These are phyloP conservation scores for Salpingus planirostris DNA, from an alignment of 2,888 invertebrate genomes.

Conservation along the genomic window DNA sequence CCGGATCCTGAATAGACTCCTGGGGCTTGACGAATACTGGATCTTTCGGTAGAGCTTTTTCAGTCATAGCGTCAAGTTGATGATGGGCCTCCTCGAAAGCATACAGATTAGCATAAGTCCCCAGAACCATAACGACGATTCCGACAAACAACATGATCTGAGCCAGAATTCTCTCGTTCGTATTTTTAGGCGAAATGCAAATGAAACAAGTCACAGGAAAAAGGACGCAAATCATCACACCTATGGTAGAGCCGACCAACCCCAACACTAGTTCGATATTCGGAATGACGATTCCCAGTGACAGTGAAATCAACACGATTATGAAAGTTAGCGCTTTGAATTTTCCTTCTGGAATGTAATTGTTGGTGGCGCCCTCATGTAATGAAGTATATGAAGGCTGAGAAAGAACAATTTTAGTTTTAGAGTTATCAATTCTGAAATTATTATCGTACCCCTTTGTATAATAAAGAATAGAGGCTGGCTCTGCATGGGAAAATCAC, in stretches of 20 bases:
- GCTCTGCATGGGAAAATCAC: constrained; percentile 95
- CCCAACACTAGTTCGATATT: constrained; percentile 92
- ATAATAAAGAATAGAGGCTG: constrained; percentile 85
- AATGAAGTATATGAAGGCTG: constrained; percentile 23
- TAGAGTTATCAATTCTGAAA: not conserved
- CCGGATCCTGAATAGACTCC: not conserved
- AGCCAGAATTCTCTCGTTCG: constrained; percentile 73
- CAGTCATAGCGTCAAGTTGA: constrained; percentile 24
- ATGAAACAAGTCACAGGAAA: constrained; percentile 89
- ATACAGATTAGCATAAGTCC: constrained; percentile 81
- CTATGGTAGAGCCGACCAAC: constrained; percentile 90
- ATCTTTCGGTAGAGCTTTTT: no score
- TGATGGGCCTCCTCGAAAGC: constrained; percentile 62
- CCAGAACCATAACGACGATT: constrained; percentile 77
- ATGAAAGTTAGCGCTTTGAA: constrained; percentile 76
- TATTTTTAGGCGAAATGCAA: constrained; percentile 71
- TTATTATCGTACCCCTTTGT: constrained; percentile 56
- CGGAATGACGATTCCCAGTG: constrained; percentile 79
- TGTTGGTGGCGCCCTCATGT: constrained; percentile 51
- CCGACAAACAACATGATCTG: constrained; percentile 77
- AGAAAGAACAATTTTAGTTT: constrained; percentile 3
- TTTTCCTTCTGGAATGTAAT: constrained; percentile 74
- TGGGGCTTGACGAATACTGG: no score
- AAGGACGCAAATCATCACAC: constrained; percentile 85
- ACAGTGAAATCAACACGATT: constrained; percentile 67